Evolutionary conservation across 2,888 invertebrate species (phyloP).

Genomic region (Tenthredo notha): DNA sequence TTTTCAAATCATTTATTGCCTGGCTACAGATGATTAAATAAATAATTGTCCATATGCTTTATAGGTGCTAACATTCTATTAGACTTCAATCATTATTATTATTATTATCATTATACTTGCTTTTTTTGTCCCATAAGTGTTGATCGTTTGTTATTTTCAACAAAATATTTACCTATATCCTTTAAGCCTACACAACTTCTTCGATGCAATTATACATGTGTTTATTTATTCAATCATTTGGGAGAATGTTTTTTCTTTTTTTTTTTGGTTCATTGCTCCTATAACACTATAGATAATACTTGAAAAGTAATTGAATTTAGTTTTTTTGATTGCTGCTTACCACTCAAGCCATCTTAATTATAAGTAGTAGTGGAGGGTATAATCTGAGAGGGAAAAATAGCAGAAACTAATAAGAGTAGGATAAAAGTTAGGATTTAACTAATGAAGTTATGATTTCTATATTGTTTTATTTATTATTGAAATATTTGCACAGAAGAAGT

Average conservation of each 20-base stretch:
- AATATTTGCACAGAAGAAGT: constrained; percentile 55
- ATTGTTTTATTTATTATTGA: not conserved
- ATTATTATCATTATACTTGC: constrained; percentile 23
- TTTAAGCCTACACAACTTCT: constrained; percentile 44
- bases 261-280: not conserved
- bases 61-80: constrained; percentile 39
- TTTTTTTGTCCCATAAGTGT: constrained; percentile 46
- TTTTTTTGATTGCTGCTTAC: not conserved
- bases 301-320: not conserved
- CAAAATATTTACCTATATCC: constrained; percentile 24
- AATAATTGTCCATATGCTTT: constrained; percentile 18
- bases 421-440: not conserved
- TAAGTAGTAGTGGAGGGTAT: not conserved
- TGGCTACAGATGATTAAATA: not conserved
- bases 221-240: not conserved
- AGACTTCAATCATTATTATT: not conserved
- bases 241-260: not conserved
- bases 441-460: not conserved
- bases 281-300: not conserved
- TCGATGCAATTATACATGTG: constrained; percentile 39
- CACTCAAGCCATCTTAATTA: not conserved
- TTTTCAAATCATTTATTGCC: not conserved
- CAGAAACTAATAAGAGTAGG: not conserved
- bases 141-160: constrained; percentile 1
- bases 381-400: not conserved